Evolutionary conservation across 2,113 vertebrate genomes (phyloP).

Genomic region (Montifringilla adamsi): DNA sequence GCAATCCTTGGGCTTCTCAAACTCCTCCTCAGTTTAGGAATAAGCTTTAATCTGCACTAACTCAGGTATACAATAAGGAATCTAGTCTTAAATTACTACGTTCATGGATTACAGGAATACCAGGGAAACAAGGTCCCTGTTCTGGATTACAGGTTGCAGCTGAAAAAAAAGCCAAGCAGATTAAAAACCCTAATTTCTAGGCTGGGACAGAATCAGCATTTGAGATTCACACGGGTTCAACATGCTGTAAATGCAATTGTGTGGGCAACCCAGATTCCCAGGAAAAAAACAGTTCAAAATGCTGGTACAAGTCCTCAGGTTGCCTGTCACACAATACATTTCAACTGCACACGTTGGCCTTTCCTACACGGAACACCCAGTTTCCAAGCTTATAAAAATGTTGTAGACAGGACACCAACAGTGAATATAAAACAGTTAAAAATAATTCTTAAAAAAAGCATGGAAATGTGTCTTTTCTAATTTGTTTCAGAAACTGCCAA

Average conservation of each 20-base stretch:
- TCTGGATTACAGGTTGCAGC: constrained; percentile 17
- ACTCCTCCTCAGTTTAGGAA: constrained; percentile 39
- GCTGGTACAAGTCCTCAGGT: constrained; percentile 73
- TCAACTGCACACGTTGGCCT: constrained; percentile 56
- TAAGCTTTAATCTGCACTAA: constrained; percentile 22
- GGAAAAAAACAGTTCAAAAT: constrained; percentile 40
- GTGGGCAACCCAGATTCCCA: constrained; percentile 59
- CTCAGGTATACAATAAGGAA: not conserved
- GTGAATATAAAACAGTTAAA: constrained; percentile 78
- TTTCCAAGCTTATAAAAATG: constrained; percentile 76
- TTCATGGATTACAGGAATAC: not conserved
- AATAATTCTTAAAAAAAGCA: constrained; percentile 75
- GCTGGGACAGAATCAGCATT: constrained; percentile 48
- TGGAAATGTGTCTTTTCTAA: constrained; percentile 75
- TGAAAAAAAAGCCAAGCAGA: constrained; percentile 60
- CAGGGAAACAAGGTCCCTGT: constrained; percentile 29
- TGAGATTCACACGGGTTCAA: not conserved
- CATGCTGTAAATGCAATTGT: constrained; percentile 45
- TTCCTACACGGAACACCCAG: constrained; percentile 64
- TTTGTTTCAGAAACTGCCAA: constrained; percentile 68
- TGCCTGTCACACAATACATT: constrained; percentile 61
- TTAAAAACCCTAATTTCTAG: constrained; percentile 47
- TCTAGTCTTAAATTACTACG: not conserved
- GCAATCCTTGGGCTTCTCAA: constrained; percentile 20
- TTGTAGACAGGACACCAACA: constrained; percentile 70